These are phyloP conservation scores for Thaleichthys pacificus DNA, from an alignment of 2,797 vertebrate genomes.

Conservation along the genomic window DNA sequence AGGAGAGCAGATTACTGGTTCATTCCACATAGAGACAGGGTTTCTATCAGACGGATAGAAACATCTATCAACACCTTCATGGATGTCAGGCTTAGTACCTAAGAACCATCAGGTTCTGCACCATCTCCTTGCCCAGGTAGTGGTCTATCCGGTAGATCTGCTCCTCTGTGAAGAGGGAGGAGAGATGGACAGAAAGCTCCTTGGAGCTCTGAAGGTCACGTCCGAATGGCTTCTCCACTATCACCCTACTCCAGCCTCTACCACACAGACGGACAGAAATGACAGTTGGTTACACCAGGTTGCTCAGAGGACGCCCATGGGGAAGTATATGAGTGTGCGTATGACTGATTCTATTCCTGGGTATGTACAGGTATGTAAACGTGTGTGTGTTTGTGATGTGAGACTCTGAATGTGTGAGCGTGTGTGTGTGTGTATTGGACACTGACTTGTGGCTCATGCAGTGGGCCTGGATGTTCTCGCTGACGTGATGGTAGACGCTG, in stretches of 20 bases:
- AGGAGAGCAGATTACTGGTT: background rate
- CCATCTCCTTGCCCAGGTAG: constrained; percentile 97
- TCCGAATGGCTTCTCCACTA: constrained; percentile 91
- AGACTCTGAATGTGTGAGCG: background rate
- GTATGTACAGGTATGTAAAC: background rate
- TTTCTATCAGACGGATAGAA: background rate
- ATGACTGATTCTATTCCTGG: background rate
- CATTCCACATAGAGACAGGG: too few relatives aligned
- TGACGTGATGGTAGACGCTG: constrained; percentile 84
- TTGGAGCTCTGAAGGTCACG: constrained; percentile 87
- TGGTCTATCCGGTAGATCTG: constrained; percentile 96
- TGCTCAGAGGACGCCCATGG: background rate
- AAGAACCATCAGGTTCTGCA: constrained; percentile 95
- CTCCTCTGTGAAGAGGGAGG: constrained; percentile 82
- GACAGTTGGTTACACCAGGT: background rate
- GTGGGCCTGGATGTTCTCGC: constrained; percentile 78
- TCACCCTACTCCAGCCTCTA: constrained; percentile 89
- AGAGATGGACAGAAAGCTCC: constrained; percentile 83
- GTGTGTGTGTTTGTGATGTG: background rate
- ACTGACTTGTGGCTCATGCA: constrained; percentile 81
- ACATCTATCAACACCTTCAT: background rate
- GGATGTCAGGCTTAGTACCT: constrained; percentile 77
- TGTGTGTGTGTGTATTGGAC: background rate
- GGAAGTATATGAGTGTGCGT: background rate
- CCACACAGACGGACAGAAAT: constrained; percentile 29